These are phyloP conservation scores for Carassius auratus DNA, from an alignment of 2,113 vertebrate species.

Conservation along the genomic window DNA sequence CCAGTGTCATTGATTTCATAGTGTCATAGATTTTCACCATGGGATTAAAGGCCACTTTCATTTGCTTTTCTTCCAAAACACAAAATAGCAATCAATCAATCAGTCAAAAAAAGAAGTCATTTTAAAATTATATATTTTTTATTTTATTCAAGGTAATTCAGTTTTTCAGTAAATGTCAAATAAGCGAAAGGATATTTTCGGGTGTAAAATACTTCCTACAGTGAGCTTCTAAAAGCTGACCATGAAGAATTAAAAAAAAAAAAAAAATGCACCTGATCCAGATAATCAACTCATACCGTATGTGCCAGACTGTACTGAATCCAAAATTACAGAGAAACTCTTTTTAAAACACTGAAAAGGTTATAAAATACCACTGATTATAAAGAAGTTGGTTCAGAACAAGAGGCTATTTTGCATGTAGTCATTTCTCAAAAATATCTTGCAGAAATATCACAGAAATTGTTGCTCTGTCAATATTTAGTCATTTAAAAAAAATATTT, in stretches of 20 bases:
- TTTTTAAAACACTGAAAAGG: not conserved
- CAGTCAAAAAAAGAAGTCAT: too few species aligned
- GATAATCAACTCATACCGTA: too few species aligned
- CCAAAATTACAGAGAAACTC: not conserved
- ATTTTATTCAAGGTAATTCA: not conserved
- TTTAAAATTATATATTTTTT: not conserved
- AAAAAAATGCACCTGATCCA: not conserved
- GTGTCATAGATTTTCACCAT: not conserved
- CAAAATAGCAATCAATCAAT: too few species aligned
- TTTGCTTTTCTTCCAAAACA: conserved; percentile 13
- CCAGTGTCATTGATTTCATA: not conserved
- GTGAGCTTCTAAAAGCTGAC: not conserved
- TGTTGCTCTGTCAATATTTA: not conserved
- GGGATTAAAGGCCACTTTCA: not conserved
- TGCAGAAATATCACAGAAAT: not conserved
- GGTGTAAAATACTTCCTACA: not conserved
- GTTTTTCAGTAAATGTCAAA: not conserved
- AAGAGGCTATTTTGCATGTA: not conserved
- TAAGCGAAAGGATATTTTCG: not conserved
- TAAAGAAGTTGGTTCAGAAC: not conserved
- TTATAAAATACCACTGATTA: not conserved
- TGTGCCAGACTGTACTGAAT: not conserved
- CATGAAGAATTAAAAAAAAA: not conserved
- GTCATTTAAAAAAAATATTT: not conserved
- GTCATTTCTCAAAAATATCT: not conserved